Percentiles rank a stretch among this genome's conserved stretches.
phyloP scores from a whole-genome alignment of 2,113 vertebrate genomes.

The Pogonocichla stellata region DNA sequence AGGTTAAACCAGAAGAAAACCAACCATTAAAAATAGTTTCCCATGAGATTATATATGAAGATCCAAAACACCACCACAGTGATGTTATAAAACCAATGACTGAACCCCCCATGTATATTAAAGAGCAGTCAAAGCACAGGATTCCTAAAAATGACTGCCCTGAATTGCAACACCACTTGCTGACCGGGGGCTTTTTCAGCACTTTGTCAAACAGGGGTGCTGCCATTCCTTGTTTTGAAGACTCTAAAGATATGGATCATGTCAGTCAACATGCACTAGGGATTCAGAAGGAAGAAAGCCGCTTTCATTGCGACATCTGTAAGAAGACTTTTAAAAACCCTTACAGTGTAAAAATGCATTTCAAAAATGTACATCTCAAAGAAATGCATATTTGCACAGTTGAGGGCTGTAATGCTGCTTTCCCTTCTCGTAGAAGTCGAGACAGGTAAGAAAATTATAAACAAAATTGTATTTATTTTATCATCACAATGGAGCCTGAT shows the following conservation, averaged over 20 bases:
- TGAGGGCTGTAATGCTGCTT: slow-evolving; percentile 89
- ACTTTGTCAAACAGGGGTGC: slow-evolving; percentile 65
- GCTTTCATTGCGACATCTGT: slow-evolving; percentile 91
- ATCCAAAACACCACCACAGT: slow-evolving; percentile 62
- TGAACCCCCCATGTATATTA: slow-evolving; percentile 62
- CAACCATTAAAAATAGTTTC: slow-evolving; percentile 53
- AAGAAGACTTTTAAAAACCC: slow-evolving; percentile 93
- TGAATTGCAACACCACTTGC: slow-evolving; percentile 76
- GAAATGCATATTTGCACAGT: slow-evolving; percentile 91
- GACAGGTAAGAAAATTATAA: slow-evolving; percentile 86
- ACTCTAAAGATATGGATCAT: slow-evolving; percentile 71
- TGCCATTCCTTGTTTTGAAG: slow-evolving; percentile 72
- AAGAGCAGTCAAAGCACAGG: slow-evolving; percentile 69
- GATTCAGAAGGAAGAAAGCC: slow-evolving; percentile 75
- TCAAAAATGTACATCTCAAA: slow-evolving; percentile 90
- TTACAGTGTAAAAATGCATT: slow-evolving; percentile 92
- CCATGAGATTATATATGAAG: slow-evolving; percentile 51
- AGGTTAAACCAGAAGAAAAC: slow-evolving; percentile 64
- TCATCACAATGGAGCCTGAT: slow-evolving; percentile 52
- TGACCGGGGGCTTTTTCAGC: slow-evolving; percentile 72
- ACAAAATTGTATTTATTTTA: slow-evolving; percentile 53
- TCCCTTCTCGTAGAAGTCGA: slow-evolving; percentile 92
- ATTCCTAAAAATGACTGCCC: slow-evolving; percentile 72
- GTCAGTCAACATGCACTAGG: slow-evolving; percentile 59
- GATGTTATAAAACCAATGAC: slow-evolving; percentile 45